Percentiles rank a stretch among this genome's conserved stretches.
Evolutionary conservation across 2,797 vertebrate species (phyloP).

Genomic region (Cossypha niveicapilla): DNA sequence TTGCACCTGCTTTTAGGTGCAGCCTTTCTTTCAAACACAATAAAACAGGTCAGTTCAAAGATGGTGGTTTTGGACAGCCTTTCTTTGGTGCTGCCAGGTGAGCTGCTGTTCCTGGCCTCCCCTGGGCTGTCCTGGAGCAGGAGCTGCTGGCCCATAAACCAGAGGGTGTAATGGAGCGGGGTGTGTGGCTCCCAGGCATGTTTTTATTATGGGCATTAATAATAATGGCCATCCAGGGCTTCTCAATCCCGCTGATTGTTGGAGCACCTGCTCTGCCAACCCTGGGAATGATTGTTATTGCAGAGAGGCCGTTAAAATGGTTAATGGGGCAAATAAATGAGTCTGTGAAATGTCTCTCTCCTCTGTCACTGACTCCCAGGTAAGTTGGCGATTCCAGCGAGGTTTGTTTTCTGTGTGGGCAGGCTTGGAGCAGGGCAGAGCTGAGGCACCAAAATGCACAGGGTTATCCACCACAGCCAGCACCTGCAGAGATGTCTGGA

Average conservation of each 20-base stretch:
- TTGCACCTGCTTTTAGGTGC: slow-evolving; percentile 43
- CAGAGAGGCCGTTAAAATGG: neutral
- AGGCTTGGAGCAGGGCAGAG: neutral
- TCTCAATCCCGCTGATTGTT: neutral
- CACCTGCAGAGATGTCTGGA: neutral
- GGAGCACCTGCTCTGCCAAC: neutral
- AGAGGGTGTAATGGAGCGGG: neutral
- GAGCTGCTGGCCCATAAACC: neutral
- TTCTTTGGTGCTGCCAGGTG: neutral
- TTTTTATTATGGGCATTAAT: neutral
- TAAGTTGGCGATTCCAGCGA: accelerated
- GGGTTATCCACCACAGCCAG: neutral
- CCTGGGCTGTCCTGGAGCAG: neutral
- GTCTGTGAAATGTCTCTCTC: neutral
- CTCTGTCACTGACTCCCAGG: neutral
- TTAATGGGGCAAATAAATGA: slow-evolving; percentile 6
- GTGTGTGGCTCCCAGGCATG: neutral
- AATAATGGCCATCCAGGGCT: neutral
- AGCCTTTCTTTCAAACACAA: slow-evolving; percentile 60
- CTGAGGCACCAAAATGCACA: neutral
- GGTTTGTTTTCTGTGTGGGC: neutral
- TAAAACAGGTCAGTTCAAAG: slow-evolving; percentile 70
- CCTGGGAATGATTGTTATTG: neutral
- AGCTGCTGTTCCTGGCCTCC: neutral
- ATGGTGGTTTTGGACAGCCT: neutral